A percentile compares a stretch with the other conserved stretches of the same genome.
phyloP scores from a whole-genome alignment of 1,140 invertebrate genomes.

The Elysia chlorotica region DNA sequence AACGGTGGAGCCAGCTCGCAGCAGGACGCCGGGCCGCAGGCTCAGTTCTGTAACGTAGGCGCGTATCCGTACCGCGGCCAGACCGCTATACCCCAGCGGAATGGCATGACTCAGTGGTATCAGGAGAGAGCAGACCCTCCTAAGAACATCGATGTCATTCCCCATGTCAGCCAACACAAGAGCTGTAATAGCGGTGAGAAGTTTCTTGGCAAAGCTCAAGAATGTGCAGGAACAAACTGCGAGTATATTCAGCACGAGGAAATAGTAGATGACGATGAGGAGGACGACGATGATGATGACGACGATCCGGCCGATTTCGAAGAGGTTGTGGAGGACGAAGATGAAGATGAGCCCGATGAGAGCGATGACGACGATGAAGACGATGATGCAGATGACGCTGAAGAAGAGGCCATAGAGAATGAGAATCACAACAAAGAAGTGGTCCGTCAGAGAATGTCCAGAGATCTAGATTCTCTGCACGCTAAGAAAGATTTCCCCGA shows the following conservation, averaged over 20 bases:
- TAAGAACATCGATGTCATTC: background rate
- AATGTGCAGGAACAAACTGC: background rate
- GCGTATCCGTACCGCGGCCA: too few relatives aligned
- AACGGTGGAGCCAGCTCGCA: background rate
- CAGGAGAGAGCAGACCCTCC: background rate
- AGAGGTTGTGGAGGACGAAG: background rate
- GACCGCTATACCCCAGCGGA: too few relatives aligned
- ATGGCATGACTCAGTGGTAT: background rate
- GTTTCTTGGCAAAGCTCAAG: background rate
- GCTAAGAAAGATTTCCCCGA: background rate
- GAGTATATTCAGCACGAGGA: background rate
- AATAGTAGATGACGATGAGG: background rate
- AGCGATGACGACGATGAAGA: slow-evolving; percentile 4
- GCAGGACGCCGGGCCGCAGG: background rate
- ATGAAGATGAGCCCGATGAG: slow-evolving; percentile 1
- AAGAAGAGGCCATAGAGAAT: slow-evolving; percentile 7
- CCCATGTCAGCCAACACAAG: background rate
- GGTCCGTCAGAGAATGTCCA: background rate
- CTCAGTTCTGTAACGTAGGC: too few relatives aligned
- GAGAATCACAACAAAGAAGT: slow-evolving; percentile 1
- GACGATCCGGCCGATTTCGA: background rate
- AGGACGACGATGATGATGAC: background rate
- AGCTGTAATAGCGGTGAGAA: too few relatives aligned
- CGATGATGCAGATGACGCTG: slow-evolving; percentile 15
- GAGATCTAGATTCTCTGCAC: background rate